phyloP scores from a whole-genome alignment of 2,113 vertebrate species.

The Barbus barbus region DNA sequence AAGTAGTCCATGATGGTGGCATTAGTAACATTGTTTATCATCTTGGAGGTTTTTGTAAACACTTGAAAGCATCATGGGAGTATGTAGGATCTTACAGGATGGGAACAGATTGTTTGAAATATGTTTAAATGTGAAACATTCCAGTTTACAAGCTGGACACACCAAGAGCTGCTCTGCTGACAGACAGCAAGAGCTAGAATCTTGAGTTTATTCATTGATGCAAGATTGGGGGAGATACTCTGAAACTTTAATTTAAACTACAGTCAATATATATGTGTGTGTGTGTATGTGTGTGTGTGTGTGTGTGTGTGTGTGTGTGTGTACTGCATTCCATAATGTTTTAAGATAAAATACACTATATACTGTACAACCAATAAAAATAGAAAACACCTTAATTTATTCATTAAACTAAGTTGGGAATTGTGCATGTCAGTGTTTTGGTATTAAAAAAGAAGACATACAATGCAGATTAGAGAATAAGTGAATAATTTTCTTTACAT shows the following conservation, averaged over 20 bases:
- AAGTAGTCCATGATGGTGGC: neutral
- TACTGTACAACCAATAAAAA: too few species aligned
- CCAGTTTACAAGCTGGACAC: neutral
- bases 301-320: too few species aligned
- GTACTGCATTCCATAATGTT: too few species aligned
- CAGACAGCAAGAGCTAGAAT: neutral
- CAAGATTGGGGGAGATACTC: neutral
- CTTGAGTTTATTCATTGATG: neutral
- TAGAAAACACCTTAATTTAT: too few species aligned
- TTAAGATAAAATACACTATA: too few species aligned
- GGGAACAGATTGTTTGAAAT: constrained; percentile 19
- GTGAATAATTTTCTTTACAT: too few species aligned
- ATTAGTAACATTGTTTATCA: constrained; percentile 14
- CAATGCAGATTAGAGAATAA: too few species aligned
- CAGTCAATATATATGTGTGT: neutral
- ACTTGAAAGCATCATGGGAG: constrained; percentile 9
- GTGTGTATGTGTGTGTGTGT: too few species aligned
- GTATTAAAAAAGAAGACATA: too few species aligned
- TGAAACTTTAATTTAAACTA: neutral
- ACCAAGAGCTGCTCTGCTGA: neutral
- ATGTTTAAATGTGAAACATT: constrained; percentile 14
- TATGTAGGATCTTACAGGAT: constrained; percentile 2
- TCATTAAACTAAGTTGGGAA: too few species aligned
- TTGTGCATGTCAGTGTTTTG: too few species aligned
- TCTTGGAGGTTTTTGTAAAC: constrained; percentile 15